These are phyloP conservation scores for Sinohyriopsis cumingii DNA, from an alignment of 2,888 invertebrate genomes.

Conservation along the genomic window DNA sequence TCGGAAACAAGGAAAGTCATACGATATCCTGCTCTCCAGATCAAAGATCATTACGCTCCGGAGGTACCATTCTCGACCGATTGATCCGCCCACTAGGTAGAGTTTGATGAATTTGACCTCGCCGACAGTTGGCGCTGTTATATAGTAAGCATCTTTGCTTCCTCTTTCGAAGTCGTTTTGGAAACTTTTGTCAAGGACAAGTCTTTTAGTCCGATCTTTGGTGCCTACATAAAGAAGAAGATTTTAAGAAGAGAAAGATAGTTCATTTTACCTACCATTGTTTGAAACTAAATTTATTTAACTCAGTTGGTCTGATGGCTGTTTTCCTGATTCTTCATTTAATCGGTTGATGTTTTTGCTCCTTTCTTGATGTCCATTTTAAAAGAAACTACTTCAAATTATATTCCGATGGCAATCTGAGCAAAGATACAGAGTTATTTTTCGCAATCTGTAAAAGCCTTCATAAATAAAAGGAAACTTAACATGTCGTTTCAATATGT, in stretches of 20 bases:
- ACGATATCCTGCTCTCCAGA: slow-evolving; percentile 21
- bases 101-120: slow-evolving; percentile 33
- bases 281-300: too few relatives aligned
- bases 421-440: too few relatives aligned
- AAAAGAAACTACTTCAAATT: too few relatives aligned
- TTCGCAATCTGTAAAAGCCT: too few relatives aligned
- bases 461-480: too few relatives aligned
- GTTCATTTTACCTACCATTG: too few relatives aligned
- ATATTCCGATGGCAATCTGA: too few relatives aligned
- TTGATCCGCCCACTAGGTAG: slow-evolving; percentile 34
- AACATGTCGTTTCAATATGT: too few relatives aligned
- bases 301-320: too few relatives aligned
- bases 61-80: slow-evolving; percentile 29
- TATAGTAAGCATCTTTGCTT: slow-evolving; percentile 34
- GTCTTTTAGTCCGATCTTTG: slow-evolving; percentile 27
- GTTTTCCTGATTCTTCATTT: too few relatives aligned
- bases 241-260: not conserved
- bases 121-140: slow-evolving; percentile 30
- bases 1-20: slow-evolving; percentile 29
- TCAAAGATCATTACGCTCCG: slow-evolving; percentile 32
- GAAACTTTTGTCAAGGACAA: slow-evolving; percentile 29
- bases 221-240: slow-evolving; percentile 16
- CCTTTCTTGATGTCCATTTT: too few relatives aligned
- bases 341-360: too few relatives aligned
- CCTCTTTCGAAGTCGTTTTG: slow-evolving; percentile 38